These are phyloP conservation scores for Autographa gamma DNA, from an alignment of 2,888 invertebrate species.

Conservation along the genomic window DNA sequence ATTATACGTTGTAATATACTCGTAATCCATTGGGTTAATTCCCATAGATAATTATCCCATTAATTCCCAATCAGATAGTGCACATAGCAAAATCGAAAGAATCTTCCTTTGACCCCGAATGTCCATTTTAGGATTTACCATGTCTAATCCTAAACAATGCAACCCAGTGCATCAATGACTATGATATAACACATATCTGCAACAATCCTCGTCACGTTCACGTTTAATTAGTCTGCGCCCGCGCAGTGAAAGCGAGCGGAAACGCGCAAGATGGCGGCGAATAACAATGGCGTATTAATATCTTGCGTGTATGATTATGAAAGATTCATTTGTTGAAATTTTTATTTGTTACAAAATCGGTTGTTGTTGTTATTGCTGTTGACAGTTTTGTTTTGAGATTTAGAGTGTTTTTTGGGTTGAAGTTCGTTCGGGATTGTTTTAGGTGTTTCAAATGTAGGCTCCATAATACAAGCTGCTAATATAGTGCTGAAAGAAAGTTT, in stretches of 20 bases:
- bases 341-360: slow-evolving; percentile 36
- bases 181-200: slow-evolving; percentile 57
- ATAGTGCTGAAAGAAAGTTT: too few relatives aligned
- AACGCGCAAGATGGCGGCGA: slow-evolving; percentile 63
- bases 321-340: slow-evolving; percentile 52
- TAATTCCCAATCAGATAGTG: too few relatives aligned
- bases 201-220: slow-evolving; percentile 47
- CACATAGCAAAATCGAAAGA: too few relatives aligned
- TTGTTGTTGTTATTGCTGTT: slow-evolving; percentile 20
- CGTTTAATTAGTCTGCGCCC: slow-evolving; percentile 63
- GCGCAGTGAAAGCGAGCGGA: slow-evolving; percentile 78
- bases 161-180: slow-evolving; percentile 19
- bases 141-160: slow-evolving; percentile 31
- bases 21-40: too few relatives aligned
- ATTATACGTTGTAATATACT: too few relatives aligned
- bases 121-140: neutral
- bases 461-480: too few relatives aligned
- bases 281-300: slow-evolving; percentile 64
- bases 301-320: slow-evolving; percentile 58
- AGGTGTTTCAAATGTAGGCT: neutral
- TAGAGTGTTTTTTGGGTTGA: slow-evolving; percentile 3
- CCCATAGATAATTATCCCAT: too few relatives aligned
- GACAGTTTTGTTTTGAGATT: slow-evolving; percentile 18
- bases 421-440: neutral
- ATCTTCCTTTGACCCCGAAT: neutral